A percentile compares a stretch with the other conserved stretches of the same genome.
These are phyloP conservation scores for Apis cerana DNA, from an alignment of 1,140 invertebrate genomes.

Conservation along the genomic window DNA sequence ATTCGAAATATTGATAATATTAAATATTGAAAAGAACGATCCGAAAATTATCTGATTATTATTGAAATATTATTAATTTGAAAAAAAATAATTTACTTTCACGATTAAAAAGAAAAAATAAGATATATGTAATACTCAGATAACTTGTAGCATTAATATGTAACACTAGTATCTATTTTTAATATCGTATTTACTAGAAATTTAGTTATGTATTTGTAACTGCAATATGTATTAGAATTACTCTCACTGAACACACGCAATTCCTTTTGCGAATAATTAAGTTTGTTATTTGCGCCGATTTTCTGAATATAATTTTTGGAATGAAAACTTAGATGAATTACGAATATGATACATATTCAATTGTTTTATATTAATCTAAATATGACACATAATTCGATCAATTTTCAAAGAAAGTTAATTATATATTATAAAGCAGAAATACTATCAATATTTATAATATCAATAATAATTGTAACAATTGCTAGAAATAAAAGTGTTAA, in stretches of 20 bases:
- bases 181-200: background rate
- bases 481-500: too few species aligned
- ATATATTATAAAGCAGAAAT: background rate
- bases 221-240: background rate
- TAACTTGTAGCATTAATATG: slow-evolving; percentile 17
- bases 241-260: background rate
- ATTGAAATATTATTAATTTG: too few species aligned
- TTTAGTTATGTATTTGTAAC: background rate
- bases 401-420: background rate
- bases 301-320: background rate
- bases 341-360: background rate
- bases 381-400: background rate
- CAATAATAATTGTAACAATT: too few species aligned
- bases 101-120: background rate
- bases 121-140: slow-evolving; percentile 3
- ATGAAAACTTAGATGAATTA: background rate
- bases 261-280: background rate
- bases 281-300: slow-evolving; percentile 3
- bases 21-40: too few species aligned
- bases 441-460: background rate
- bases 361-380: background rate
- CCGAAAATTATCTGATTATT: too few species aligned
- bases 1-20: background rate
- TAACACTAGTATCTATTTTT: slow-evolving; percentile 2
- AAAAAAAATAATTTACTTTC: background rate